Base-by-base conservation (phyloP, 92 coral and sea anemone genomes). In the Actinernus sp. region DNA sequence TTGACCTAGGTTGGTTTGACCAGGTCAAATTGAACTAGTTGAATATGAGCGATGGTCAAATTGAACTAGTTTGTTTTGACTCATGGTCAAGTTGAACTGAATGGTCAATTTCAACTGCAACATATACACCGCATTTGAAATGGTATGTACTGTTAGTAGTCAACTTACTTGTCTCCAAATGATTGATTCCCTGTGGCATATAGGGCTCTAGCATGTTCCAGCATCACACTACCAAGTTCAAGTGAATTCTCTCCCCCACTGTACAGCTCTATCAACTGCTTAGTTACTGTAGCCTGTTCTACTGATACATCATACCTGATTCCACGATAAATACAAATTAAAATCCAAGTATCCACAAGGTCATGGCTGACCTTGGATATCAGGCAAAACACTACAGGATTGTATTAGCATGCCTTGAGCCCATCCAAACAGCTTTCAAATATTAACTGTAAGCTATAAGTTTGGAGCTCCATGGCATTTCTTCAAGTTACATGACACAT, bases 251-350 rank as follows among this genome's bases (percentile, higher is more conserved):
- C 83, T 14, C 70, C 68, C 2, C 51, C 53, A 20, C 60, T 67
- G 80, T 77, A 84, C 47, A 84, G 56, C n/a, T 76, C 87, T 65
- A 73, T 64, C 65, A 95, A 31, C 54, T 87, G 97, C 65, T 78
- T 73, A 32, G 83, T 58, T 20, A 91, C 87, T 36, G 88, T 23
- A 26, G 67, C 45, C 45, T 81, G 88, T 39, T 95, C 96, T 37
- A 76, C 31, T 10, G 68, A 45, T 23, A 87, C 73, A 47, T 84
- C 81, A 63, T 81, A 90, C 48, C 93, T 81, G 32, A 20, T 55
- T 24, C 27, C 9, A 47, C 27, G 23, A 22, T 45, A 31, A 4
- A 28, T 1, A 3, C 39, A 17, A 25, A 56, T 10, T 27, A 56
- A 56, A 17, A n/a, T n/a, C n/a, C n/a, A n/a, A n/a, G n/a, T n/a